Evolutionary conservation across 2,888 invertebrate genomes (phyloP).

Genomic region (Phlogophora meticulosa): DNA sequence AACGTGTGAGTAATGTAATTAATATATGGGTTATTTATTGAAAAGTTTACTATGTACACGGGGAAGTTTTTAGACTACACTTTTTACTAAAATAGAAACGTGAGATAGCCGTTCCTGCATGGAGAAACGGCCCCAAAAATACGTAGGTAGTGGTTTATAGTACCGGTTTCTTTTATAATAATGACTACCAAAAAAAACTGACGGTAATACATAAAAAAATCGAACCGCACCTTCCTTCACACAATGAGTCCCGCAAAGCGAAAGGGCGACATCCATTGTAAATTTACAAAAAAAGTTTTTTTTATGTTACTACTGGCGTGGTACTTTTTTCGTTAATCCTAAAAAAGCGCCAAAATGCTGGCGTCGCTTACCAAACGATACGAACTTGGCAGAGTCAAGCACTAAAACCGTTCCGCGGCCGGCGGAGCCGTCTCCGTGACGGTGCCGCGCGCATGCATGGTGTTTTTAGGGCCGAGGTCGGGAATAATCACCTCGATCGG

Average conservation of each 20-base stretch:
- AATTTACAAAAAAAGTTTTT: constrained; percentile 74
- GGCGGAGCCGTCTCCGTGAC: constrained; percentile 73
- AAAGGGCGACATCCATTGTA: constrained; percentile 85
- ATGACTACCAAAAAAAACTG: constrained; percentile 63
- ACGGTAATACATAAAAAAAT: constrained; percentile 70
- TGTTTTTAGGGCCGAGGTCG: constrained; percentile 84
- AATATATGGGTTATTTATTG: constrained; percentile 3
- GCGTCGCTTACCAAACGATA: constrained; percentile 81
- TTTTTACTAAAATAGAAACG: constrained; percentile 33
- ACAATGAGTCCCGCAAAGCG: constrained; percentile 76
- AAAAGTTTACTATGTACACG: neutral
- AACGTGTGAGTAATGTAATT: constrained; percentile 20
- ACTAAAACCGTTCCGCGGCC: constrained; percentile 59
- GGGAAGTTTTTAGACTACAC: constrained; percentile 17
- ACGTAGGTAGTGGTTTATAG: constrained; percentile 58
- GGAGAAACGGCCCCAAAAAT: constrained; percentile 55
- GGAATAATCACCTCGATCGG: constrained; percentile 90
- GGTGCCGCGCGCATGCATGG: constrained; percentile 84
- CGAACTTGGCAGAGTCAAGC: constrained; percentile 62
- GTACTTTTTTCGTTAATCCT: constrained; percentile 71
- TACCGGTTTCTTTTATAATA: constrained; percentile 66
- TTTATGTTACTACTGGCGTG: constrained; percentile 67
- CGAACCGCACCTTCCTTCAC: constrained; percentile 71
- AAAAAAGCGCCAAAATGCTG: constrained; percentile 80
- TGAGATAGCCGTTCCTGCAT: constrained; percentile 50